Evolutionary conservation across 1,140 invertebrate species (phyloP).

Genomic region (Hetaerina americana): DNA sequence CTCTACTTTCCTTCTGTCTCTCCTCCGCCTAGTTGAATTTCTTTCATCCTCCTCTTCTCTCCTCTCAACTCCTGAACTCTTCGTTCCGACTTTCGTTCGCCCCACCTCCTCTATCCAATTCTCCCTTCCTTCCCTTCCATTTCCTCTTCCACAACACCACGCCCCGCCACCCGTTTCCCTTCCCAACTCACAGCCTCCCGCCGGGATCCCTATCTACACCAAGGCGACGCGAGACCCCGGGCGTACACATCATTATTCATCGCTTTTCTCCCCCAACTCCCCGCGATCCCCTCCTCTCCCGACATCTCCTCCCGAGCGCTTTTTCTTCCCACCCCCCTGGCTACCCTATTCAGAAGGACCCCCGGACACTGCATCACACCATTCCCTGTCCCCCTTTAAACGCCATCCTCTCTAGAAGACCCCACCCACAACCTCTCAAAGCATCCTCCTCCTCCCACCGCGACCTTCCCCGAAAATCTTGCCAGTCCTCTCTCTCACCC

Average conservation of each 20-base stretch:
- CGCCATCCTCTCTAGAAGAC: neutral
- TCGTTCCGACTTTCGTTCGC: too few relatives aligned
- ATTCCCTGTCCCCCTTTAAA: neutral
- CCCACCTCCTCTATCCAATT: neutral
- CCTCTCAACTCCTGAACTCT: too few relatives aligned
- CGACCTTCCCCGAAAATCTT: too few relatives aligned
- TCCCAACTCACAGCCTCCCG: neutral
- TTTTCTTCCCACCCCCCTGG: neutral
- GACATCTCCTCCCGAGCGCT: too few relatives aligned
- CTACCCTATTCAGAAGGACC: neutral
- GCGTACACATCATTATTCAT: neutral
- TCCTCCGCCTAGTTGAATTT: too few relatives aligned
- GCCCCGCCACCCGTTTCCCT: neutral
- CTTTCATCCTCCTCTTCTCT: too few relatives aligned
- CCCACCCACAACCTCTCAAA: neutral
- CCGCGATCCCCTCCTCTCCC: too few relatives aligned
- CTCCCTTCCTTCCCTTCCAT: neutral
- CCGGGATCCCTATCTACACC: neutral
- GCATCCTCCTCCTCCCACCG: neutral
- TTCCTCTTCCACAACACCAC: neutral
- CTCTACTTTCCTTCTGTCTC: too few relatives aligned
- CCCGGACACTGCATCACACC: neutral
- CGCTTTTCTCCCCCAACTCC: neutral
- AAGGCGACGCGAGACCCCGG: neutral
- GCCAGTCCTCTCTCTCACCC: too few relatives aligned